These are phyloP conservation scores for Drosophila pachea DNA, from an alignment of 1,140 invertebrate species.

Conservation along the genomic window DNA sequence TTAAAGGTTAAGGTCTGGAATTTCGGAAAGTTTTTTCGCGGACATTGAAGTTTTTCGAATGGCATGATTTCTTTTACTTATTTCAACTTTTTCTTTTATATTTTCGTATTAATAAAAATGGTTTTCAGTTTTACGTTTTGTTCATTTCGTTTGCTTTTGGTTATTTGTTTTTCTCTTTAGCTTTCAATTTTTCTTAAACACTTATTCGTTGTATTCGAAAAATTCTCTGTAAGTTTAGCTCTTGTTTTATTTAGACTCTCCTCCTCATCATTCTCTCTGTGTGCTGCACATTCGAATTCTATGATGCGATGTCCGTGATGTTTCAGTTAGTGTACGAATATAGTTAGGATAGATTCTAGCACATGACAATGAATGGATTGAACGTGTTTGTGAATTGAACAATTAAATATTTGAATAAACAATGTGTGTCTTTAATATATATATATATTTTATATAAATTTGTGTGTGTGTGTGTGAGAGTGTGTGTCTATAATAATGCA, in stretches of 20 bases:
- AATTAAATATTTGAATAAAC: slow-evolving; percentile 24
- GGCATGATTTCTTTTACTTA: slow-evolving; percentile 39
- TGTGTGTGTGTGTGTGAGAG: neutral
- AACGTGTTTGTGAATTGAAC: slow-evolving; percentile 4
- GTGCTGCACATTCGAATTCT: slow-evolving; percentile 19
- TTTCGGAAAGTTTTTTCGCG: slow-evolving; percentile 41
- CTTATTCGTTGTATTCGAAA: slow-evolving; percentile 78
- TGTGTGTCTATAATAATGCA: slow-evolving; percentile 44
- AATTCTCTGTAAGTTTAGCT: slow-evolving; percentile 55
- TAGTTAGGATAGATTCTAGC: slow-evolving; percentile 15
- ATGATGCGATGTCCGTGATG: slow-evolving; percentile 8
- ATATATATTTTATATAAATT: neutral
- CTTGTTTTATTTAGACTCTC: slow-evolving; percentile 22
- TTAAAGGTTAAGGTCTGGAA: slow-evolving; percentile 40
- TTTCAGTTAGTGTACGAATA: slow-evolving; percentile 5
- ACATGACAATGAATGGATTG: slow-evolving; percentile 18
- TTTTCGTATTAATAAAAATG: slow-evolving; percentile 8
- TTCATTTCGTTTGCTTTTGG: neutral
- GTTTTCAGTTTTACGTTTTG: slow-evolving; percentile 9
- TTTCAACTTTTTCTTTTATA: slow-evolving; percentile 12
- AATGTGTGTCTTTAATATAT: slow-evolving; percentile 30
- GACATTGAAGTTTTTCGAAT: slow-evolving; percentile 51
- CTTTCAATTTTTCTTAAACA: slow-evolving; percentile 70
- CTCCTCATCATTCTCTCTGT: neutral
- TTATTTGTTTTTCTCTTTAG: slow-evolving; percentile 21